A percentile compares a stretch with the other conserved stretches of the same genome.
Conservation (phyloP, 2,888 invertebrate genomes). For the Formica aserva region DNA sequence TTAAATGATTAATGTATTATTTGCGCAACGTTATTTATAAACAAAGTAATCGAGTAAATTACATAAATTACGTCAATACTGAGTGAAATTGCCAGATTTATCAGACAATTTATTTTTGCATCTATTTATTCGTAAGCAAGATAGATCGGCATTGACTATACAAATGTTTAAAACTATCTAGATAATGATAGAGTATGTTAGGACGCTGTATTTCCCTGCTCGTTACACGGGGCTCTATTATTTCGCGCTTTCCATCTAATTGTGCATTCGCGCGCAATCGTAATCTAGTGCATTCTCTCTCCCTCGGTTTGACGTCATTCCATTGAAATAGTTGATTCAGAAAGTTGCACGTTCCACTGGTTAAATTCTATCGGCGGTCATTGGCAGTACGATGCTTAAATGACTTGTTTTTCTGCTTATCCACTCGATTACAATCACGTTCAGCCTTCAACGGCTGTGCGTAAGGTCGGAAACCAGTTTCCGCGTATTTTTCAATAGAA, state of each 20-base stretch:
- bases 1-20: conserved; percentile 11
- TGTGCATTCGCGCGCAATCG: conserved; percentile 29
- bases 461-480: conserved; percentile 70
- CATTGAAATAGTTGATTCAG: conserved; percentile 54
- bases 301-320: conserved; percentile 31
- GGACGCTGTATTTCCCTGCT: not conserved
- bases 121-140: conserved; percentile 17
- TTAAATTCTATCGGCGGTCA: conserved; percentile 47
- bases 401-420: conserved; percentile 40
- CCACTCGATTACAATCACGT: conserved; percentile 60
- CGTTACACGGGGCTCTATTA: conserved; percentile 27
- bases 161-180: conserved; percentile 2
- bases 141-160: not conserved
- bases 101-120: conserved; percentile 14
- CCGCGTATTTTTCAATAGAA: not conserved
- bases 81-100: conserved; percentile 8
- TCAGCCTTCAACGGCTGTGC: conserved; percentile 62
- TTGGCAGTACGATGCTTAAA: not conserved
- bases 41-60: not conserved
- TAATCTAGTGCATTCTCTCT: conserved; percentile 12
- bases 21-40: not conserved
- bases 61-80: not conserved
- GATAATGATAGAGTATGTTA: conserved; percentile 32
- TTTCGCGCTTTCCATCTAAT: conserved; percentile 30
- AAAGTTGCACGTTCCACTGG: conserved; percentile 52